Evolutionary conservation across 2,113 vertebrate genomes (phyloP).

Genomic region (Dromaius novaehollandiae): DNA sequence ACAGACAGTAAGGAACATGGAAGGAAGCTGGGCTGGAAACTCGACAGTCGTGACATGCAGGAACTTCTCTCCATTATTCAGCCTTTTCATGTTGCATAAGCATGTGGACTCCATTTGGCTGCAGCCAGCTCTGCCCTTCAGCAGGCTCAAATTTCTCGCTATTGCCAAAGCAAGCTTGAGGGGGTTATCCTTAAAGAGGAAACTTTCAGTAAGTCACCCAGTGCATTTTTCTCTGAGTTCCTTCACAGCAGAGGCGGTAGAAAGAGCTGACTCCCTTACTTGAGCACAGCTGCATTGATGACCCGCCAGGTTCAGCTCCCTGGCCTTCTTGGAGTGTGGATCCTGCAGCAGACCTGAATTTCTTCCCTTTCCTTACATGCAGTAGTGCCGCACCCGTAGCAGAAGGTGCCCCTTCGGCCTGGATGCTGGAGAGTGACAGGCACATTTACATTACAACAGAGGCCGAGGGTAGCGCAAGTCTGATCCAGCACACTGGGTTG

Average conservation of each 20-base stretch:
- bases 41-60: conserved; percentile 58
- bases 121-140: conserved; percentile 45
- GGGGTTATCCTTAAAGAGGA: conserved; percentile 3
- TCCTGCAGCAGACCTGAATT: not conserved
- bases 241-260: fast-evolving
- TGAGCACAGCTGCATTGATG: not conserved
- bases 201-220: not conserved
- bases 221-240: not conserved
- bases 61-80: conserved; percentile 64
- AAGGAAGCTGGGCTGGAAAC: conserved; percentile 61
- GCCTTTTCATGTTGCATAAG: conserved; percentile 53
- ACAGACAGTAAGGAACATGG: conserved; percentile 54
- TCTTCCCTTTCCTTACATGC: not conserved
- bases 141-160: conserved; percentile 49
- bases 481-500: not conserved
- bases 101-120: conserved; percentile 65
- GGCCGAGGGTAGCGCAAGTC: not conserved
- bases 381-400: not conserved
- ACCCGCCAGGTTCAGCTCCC: not conserved
- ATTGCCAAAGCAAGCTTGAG: conserved; percentile 34
- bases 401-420: not conserved
- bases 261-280: not conserved
- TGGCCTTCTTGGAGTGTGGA: not conserved
- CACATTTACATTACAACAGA: not conserved
- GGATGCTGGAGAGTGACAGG: not conserved